phyloP scores from a whole-genome alignment of 2,797 vertebrate genomes.

The Rachycentron canadum region DNA sequence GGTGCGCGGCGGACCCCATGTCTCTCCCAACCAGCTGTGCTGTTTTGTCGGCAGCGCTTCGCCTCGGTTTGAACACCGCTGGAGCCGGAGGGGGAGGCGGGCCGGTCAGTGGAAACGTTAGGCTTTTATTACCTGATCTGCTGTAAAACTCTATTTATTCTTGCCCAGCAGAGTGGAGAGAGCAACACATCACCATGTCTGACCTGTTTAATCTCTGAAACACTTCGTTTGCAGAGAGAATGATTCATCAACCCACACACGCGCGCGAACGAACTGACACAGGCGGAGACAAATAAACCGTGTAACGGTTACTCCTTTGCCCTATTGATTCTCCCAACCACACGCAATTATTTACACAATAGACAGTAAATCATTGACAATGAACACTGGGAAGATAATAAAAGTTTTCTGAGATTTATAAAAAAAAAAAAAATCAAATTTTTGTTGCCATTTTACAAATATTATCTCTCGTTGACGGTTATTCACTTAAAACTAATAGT shows the following conservation, averaged over 20 bases:
- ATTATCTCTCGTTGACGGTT: neutral
- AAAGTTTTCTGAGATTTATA: neutral
- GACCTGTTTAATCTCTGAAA: neutral
- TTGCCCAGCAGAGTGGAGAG: neutral
- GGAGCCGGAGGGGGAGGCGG: constrained; percentile 34
- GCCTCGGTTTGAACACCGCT: constrained; percentile 8
- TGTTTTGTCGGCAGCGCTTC: constrained; percentile 9
- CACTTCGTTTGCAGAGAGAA: neutral
- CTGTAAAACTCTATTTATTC: neutral
- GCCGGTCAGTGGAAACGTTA: neutral
- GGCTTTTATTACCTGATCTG: neutral
- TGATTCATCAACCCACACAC: neutral
- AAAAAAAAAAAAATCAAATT: neutral
- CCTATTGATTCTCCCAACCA: constrained; percentile 67
- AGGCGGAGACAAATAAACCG: constrained; percentile 32
- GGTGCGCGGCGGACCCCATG: constrained; percentile 62
- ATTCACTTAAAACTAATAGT: neutral
- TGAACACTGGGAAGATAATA: neutral
- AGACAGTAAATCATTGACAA: constrained; percentile 58
- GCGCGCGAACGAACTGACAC: neutral
- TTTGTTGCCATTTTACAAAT: neutral
- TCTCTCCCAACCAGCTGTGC: constrained; percentile 8
- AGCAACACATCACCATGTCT: neutral
- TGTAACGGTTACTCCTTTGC: constrained; percentile 41
- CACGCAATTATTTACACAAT: constrained; percentile 45